These are phyloP conservation scores for Ursus arctos DNA, from an alignment of 2,113 vertebrate species.

Conservation along the genomic window DNA sequence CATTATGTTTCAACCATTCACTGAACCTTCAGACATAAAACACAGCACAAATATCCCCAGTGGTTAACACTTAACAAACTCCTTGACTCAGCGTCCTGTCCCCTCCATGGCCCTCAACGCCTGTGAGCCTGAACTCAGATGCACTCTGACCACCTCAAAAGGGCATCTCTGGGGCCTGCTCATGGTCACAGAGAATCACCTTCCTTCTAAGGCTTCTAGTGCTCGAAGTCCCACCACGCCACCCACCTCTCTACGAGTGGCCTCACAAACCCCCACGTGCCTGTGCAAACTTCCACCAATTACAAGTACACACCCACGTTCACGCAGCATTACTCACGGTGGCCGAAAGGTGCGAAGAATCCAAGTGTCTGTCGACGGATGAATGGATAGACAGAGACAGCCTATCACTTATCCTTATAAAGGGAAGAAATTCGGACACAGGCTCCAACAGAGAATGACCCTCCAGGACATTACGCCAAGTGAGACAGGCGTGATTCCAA, in stretches of 20 bases:
- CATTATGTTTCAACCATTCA: neutral
- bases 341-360: neutral
- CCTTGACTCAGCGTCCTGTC: fast-evolving
- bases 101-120: fast-evolving
- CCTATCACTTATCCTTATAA: neutral
- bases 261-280: neutral
- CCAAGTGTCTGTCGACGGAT: fast-evolving
- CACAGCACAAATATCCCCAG: too few species aligned
- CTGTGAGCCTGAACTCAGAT: neutral
- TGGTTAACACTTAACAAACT: neutral
- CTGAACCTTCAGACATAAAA: neutral
- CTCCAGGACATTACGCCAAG: neutral
- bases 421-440: neutral
- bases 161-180: neutral
- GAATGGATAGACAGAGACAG: neutral
- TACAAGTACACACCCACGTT: neutral
- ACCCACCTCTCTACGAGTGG: too few species aligned
- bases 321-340: too few species aligned
- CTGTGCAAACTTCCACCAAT: too few species aligned
- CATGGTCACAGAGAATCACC: fast-evolving
- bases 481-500: neutral
- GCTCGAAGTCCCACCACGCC: neutral
- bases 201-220: neutral
- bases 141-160: neutral
- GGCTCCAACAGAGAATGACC: neutral